Percentiles rank a stretch among this genome's conserved stretches.
phyloP scores from a whole-genome alignment of 2,797 vertebrate species.

The Clamator glandarius region DNA sequence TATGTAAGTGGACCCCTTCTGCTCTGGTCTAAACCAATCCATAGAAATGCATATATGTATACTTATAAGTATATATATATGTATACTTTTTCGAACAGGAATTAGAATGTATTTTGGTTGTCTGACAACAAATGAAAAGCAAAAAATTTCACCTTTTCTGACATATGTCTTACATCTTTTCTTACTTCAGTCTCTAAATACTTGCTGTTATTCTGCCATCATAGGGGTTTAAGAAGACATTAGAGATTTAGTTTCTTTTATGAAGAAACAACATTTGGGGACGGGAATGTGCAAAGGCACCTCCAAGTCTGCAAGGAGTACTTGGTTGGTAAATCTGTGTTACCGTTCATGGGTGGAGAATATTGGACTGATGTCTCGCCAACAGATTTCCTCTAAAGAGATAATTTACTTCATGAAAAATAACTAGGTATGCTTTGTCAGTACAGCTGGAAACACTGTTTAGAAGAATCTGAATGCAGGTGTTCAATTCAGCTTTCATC shows the following conservation, averaged over 20 bases:
- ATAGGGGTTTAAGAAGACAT: conserved; percentile 35
- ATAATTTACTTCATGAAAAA: conserved; percentile 2
- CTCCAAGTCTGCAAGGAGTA: neutral
- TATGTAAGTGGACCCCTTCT: neutral
- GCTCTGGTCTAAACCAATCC: conserved; percentile 32
- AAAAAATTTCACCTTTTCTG: conserved; percentile 57
- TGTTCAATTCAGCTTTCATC: conserved; percentile 48
- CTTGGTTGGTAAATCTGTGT: rapidly evolving
- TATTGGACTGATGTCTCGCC: neutral
- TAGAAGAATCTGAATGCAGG: neutral
- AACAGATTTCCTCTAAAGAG: conserved; percentile 28
- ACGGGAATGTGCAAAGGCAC: conserved; percentile 15
- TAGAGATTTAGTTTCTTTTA: conserved; percentile 35
- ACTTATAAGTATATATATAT: conserved; percentile 13
- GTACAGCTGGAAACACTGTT: neutral
- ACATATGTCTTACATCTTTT: conserved; percentile 20
- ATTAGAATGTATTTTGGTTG: conserved; percentile 62
- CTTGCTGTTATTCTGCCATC: conserved; percentile 56
- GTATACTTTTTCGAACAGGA: conserved; percentile 47
- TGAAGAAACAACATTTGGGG: conserved; percentile 23
- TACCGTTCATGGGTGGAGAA: rapidly evolving
- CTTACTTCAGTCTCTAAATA: conserved; percentile 41
- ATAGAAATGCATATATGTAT: conserved; percentile 44
- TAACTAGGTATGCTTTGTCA: conserved; percentile 2
- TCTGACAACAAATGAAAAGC: conserved; percentile 63